A percentile compares a stretch with the other conserved stretches of the same genome.
Evolutionary conservation across 2,113 vertebrate species (phyloP).

Genomic region (Rhombomys opimus): DNA sequence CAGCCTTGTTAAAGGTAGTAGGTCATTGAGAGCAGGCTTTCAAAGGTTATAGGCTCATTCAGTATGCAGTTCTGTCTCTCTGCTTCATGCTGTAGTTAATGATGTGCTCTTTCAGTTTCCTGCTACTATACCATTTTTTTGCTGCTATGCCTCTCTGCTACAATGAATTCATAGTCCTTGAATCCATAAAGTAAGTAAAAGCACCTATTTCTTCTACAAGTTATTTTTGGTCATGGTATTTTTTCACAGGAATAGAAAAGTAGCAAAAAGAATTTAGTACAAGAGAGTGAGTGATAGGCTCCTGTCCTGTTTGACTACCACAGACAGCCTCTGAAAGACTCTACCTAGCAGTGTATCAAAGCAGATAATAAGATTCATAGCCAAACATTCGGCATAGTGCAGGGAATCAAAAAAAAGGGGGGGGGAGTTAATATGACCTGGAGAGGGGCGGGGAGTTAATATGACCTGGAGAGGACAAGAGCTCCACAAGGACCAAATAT

Average conservation of each 20-base stretch:
- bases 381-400: no score
- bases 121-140: neutral
- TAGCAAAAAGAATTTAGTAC: neutral
- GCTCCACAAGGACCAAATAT: no score
- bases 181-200: neutral
- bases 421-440: no score
- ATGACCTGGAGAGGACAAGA: no score
- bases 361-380: no score
- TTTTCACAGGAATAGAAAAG: neutral
- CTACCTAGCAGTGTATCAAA: no score
- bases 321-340: no score
- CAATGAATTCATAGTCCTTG: neutral
- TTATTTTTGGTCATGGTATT: neutral
- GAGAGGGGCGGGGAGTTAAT: no score
- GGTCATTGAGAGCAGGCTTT: neutral
- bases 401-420: no score
- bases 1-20: neutral
- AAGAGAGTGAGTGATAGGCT: neutral
- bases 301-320: no score
- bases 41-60: neutral
- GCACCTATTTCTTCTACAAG: neutral
- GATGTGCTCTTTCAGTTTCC: no score
- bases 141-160: neutral
- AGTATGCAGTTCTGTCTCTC: neutral
- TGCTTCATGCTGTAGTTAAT: neutral